Evolutionary conservation across 2,113 vertebrate species (phyloP).

Genomic region (Caranx ignobilis): DNA sequence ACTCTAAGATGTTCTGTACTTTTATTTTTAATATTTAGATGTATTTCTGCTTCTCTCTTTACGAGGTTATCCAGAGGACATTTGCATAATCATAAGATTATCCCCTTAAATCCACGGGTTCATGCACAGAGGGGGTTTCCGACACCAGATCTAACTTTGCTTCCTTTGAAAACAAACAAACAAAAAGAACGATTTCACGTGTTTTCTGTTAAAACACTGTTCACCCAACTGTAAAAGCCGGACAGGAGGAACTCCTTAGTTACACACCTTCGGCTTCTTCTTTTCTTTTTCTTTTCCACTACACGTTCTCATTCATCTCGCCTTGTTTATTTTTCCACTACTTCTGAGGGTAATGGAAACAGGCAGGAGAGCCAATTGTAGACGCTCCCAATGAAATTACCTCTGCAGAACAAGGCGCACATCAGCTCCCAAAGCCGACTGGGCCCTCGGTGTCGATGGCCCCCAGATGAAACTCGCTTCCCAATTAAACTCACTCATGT

Average conservation of each 20-base stretch:
- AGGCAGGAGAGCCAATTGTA: constrained; percentile 71
- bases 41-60: not conserved
- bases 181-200: not conserved
- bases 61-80: constrained; percentile 13
- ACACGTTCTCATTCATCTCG: constrained; percentile 56
- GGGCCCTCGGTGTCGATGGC: constrained; percentile 40
- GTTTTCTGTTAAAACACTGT: constrained; percentile 22
- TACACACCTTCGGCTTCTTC: constrained; percentile 35
- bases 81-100: not conserved
- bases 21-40: not conserved
- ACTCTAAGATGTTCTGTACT: not conserved
- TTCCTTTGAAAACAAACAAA: not conserved
- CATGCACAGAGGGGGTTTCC: not conserved
- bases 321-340: constrained; percentile 61
- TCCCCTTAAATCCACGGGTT: not conserved
- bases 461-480: constrained; percentile 64
- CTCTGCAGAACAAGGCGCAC: constrained; percentile 50
- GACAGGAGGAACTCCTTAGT: constrained; percentile 36
- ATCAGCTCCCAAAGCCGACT: constrained; percentile 25
- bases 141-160: not conserved
- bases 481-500: constrained; percentile 77
- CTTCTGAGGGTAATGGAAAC: constrained; percentile 73
- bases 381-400: constrained; percentile 67
- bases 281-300: constrained; percentile 36
- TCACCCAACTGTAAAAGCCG: constrained; percentile 26